Conservation (phyloP, 1,140 invertebrate genomes). For the Macrobrachium nipponense region DNA sequence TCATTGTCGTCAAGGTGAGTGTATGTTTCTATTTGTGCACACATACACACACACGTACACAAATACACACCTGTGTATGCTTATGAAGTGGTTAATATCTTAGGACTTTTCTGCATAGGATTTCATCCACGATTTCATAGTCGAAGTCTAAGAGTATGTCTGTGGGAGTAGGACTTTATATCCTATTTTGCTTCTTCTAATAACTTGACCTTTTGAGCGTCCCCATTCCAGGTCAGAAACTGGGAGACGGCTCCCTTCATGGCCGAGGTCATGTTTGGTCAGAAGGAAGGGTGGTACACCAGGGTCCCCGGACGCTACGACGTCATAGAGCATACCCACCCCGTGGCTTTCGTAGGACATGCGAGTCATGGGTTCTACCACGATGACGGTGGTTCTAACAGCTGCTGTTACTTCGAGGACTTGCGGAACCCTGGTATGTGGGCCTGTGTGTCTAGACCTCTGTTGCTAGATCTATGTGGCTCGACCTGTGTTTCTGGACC, state of each 20-base stretch:
- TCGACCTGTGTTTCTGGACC: not conserved
- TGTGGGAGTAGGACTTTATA: too few relatives aligned
- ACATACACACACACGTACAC: too few relatives aligned
- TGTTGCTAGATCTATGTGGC: not conserved
- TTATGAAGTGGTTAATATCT: not conserved
- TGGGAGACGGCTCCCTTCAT: not conserved
- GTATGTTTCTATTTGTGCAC: not conserved
- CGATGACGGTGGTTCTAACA: not conserved
- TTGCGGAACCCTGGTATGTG: not conserved
- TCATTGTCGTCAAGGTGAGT: conserved; percentile 44
- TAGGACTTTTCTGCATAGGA: too few relatives aligned
- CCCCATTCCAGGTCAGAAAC: not conserved
- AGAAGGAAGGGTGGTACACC: conserved; percentile 10
- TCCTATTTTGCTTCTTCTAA: too few relatives aligned
- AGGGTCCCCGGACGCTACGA: not conserved
- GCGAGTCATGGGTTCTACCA: conserved; percentile 2
- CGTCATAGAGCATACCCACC: not conserved
- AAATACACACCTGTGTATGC: not conserved
- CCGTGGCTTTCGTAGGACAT: not conserved
- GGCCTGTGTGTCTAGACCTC: not conserved
- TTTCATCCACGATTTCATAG: too few relatives aligned
- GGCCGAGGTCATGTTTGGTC: conserved; percentile 1
- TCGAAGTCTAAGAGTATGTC: not conserved
- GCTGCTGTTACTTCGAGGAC: not conserved
- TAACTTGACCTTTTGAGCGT: too few relatives aligned